Conservation (phyloP, 2,888 invertebrate species). For the Actias luna region DNA sequence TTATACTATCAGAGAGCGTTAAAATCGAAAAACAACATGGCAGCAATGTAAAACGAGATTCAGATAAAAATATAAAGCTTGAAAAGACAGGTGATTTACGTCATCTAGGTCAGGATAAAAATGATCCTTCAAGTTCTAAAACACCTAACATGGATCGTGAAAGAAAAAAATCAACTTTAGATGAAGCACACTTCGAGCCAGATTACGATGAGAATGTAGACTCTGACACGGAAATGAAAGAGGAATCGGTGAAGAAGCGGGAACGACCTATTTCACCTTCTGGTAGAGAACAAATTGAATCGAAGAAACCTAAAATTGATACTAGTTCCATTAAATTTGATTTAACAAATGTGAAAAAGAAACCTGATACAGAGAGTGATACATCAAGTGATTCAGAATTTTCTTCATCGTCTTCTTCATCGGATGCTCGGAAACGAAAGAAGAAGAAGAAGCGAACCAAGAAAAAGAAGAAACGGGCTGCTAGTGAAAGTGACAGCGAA, state of each 20-base stretch:
- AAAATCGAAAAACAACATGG: constrained; percentile 50
- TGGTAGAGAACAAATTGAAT: constrained; percentile 42
- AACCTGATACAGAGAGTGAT: constrained; percentile 69
- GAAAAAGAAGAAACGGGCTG: constrained; percentile 83
- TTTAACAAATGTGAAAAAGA: constrained; percentile 74
- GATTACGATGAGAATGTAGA: constrained; percentile 85
- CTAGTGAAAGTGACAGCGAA: constrained; percentile 84
- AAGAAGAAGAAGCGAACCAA: constrained; percentile 84
- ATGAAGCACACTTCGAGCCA: constrained; percentile 88
- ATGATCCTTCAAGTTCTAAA: constrained; percentile 38
- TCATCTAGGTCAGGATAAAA: constrained; percentile 42
- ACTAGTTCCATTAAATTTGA: constrained; percentile 74
- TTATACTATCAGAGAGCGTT: constrained; percentile 43
- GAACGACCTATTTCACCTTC: constrained; percentile 59
- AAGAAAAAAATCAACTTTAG: constrained; percentile 85
- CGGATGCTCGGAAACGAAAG: constrained; percentile 80
- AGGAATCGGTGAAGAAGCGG: constrained; percentile 68
- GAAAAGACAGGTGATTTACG: constrained; percentile 42
- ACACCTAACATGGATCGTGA: constrained; percentile 60
- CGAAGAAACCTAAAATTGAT: constrained; percentile 62
- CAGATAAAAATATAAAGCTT: constrained; percentile 50
- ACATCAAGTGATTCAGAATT: constrained; percentile 73
- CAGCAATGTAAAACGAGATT: constrained; percentile 48
- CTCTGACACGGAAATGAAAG: constrained; percentile 84
- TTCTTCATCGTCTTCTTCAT: constrained; percentile 75